Conservation (phyloP, 2,888 invertebrate genomes). For the Neuroscelio doddi region DNA sequence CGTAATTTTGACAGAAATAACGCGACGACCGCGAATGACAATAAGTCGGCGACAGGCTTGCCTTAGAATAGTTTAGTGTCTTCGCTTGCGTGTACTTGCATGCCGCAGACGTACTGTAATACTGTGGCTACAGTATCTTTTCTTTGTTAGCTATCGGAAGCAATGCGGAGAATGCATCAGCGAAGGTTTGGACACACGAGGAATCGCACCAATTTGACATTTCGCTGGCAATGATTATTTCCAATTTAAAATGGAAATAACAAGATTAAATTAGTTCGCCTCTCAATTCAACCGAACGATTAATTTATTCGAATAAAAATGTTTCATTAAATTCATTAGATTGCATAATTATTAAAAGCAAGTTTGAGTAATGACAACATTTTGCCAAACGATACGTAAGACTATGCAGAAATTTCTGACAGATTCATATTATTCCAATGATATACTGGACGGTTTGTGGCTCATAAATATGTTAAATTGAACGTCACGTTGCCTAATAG, state of each 20-base stretch:
- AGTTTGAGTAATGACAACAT: background rate
- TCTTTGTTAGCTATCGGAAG: conserved; percentile 41
- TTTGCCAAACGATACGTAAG: conserved; percentile 11
- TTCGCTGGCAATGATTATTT: too few relatives aligned
- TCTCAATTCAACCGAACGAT: too few relatives aligned
- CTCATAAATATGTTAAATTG: conserved; percentile 13
- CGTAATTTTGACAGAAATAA: conserved; percentile 71
- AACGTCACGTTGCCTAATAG: conserved; percentile 3
- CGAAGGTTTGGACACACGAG: background rate
- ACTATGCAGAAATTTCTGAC: conserved; percentile 8
- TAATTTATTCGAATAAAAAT: too few relatives aligned
- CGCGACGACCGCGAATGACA: conserved; percentile 58
- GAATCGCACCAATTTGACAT: conserved; percentile 42
- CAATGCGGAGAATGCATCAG: conserved; percentile 30
- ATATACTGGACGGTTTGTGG: conserved; percentile 3
- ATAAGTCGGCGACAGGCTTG: conserved; percentile 62
- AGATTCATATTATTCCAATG: conserved; percentile 7
- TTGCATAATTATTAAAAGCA: too few relatives aligned
- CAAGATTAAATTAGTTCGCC: too few relatives aligned
- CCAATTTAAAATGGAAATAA: too few relatives aligned
- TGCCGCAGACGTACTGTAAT: conserved; percentile 19
- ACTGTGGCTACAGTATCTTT: conserved; percentile 15
- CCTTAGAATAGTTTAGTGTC: conserved; percentile 67
- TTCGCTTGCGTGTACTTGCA: conserved; percentile 20
- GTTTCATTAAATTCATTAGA: too few relatives aligned